These are phyloP conservation scores for Acrocephalus scirpaceus DNA, from an alignment of 2,797 vertebrate genomes.

Conservation along the genomic window DNA sequence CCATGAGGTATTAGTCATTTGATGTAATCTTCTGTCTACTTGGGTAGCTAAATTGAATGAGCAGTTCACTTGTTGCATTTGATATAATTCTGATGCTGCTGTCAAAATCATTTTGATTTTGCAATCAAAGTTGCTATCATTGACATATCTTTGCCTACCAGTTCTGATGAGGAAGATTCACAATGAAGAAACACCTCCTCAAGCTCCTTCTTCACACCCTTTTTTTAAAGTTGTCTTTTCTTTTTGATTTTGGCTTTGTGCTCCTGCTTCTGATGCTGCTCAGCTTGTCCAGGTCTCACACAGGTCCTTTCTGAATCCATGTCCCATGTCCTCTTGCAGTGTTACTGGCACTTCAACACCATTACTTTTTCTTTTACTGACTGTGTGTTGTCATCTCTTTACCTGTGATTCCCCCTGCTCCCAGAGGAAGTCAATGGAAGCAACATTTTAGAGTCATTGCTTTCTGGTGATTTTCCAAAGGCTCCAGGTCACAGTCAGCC, in stretches of 20 bases:
- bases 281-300: neutral
- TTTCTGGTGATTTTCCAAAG: neutral
- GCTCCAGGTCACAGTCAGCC: neutral
- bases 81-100: neutral
- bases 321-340: neutral
- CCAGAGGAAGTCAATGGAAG: neutral
- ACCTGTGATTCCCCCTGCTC: neutral
- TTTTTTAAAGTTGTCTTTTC: neutral
- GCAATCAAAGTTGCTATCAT: neutral
- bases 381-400: neutral
- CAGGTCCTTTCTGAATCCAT: neutral
- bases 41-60: neutral
- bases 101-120: neutral
- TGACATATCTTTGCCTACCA: neutral
- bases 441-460: neutral
- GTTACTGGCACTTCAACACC: neutral
- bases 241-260: neutral
- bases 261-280: neutral
- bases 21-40: neutral
- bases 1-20: neutral
- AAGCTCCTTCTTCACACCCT: neutral
- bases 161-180: neutral
- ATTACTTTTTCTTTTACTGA: neutral
- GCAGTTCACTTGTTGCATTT: neutral
- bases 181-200: neutral